These are phyloP conservation scores for Etheostoma spectabile DNA, from an alignment of 2,113 vertebrate species.

Conservation along the genomic window DNA sequence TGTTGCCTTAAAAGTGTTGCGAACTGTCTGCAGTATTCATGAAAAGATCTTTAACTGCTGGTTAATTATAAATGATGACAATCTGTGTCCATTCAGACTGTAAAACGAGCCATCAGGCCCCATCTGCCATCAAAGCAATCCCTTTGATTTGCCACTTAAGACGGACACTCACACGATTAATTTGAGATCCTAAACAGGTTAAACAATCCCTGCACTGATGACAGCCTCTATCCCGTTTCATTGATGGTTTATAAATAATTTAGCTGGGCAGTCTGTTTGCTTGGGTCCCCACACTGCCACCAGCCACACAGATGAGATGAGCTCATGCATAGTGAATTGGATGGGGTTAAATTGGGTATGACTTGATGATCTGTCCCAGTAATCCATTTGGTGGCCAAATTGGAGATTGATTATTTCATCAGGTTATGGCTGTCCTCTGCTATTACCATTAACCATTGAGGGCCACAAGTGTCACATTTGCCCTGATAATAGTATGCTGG, in stretches of 20 bases:
- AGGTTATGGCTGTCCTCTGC: slow-evolving; percentile 41
- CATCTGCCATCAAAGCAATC: slow-evolving; percentile 84
- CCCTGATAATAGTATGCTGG: slow-evolving; percentile 28
- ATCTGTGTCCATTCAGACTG: slow-evolving; percentile 86
- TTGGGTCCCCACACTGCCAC: slow-evolving; percentile 38
- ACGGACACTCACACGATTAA: slow-evolving; percentile 75
- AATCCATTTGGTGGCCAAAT: slow-evolving; percentile 64
- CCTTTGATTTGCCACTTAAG: slow-evolving; percentile 82
- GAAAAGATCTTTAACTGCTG: slow-evolving; percentile 74
- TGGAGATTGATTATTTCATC: slow-evolving; percentile 76
- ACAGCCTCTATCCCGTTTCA: slow-evolving; percentile 62
- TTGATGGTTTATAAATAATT: slow-evolving; percentile 78
- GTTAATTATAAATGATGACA: slow-evolving; percentile 90
- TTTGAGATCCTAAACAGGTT: slow-evolving; percentile 79
- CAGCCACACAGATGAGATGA: slow-evolving; percentile 54
- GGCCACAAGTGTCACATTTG: slow-evolving; percentile 45
- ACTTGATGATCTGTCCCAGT: slow-evolving; percentile 70
- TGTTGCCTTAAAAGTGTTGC: slow-evolving; percentile 39
- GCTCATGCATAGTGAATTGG: slow-evolving; percentile 75
- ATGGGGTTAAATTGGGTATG: slow-evolving; percentile 67
- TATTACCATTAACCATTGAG: slow-evolving; percentile 47
- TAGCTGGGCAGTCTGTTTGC: slow-evolving; percentile 70
- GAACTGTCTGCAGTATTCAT: slow-evolving; percentile 71
- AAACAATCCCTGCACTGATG: slow-evolving; percentile 74
- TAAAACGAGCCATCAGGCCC: slow-evolving; percentile 81